Evolutionary conservation across 30 jellyfish, hydroid and myxozoan genomes (phyloP), one percentile per base, ranked within the genome.

Genomic region (Chironex yamaguchii): DNA sequence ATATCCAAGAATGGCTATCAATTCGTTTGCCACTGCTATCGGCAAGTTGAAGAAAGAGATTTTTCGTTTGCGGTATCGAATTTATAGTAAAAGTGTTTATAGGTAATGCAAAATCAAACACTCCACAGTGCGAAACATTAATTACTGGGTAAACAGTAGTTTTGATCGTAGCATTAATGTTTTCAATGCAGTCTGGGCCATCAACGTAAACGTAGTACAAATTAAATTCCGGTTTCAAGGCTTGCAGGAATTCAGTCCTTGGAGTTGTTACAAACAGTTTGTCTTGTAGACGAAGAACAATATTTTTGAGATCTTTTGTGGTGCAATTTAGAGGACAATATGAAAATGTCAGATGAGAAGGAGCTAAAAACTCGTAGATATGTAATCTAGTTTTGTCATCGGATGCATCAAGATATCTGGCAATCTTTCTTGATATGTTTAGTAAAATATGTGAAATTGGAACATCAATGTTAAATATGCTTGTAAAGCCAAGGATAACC

Each of bases 41-140:
- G 28, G 2, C 20, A 85, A 85, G 34, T 0, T 77, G 28, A 14
- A 95, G 29, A 58, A 62, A 62, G 83, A 89, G 85, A 50, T 85
- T 89, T 1, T 27, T 29, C 2, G 98, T 81, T 23, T 52, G 49
- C 27, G 91, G 49, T 27, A 92, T 91, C 13, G 36, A 20, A 31
- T 49, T 31, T 35, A 82, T 97, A 0, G 77, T 73, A 79, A 95
- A 95, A 2, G 81, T 71, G 27, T 76, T 81, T 4, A 33, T 32
- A 1, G 96, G 96, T 24, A 95, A 72, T 31, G 36, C 30, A 63
- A 70, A 90, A 13, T 62, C 89, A 30, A 81, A 30, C 36, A 52
- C 68, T 6, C 99, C 99, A 52, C 99, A 95, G 28, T 68, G 90
- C 21, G 86, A 52, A 34, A 54, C 21, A 35, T 58, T 76, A 49